A percentile compares a stretch with the other conserved stretches of the same genome.
Conservation (phyloP, 2,888 invertebrate species). For the Labia minor region DNA sequence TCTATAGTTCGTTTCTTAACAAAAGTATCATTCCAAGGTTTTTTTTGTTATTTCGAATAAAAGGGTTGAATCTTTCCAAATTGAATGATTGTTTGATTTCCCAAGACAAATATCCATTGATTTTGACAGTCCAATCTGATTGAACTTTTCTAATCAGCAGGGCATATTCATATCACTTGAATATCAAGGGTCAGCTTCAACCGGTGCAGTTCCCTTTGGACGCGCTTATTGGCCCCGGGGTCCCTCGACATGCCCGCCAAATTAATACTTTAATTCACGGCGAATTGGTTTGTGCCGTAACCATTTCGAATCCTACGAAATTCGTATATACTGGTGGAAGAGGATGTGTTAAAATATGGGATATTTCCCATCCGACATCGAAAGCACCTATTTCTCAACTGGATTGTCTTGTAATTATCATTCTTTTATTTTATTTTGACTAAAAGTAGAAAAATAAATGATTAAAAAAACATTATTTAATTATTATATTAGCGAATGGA, state of each 20-base stretch:
- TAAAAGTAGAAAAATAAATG: no score
- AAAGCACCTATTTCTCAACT: conserved; percentile 73
- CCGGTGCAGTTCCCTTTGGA: conserved; percentile 93
- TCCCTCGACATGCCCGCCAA: conserved; percentile 81
- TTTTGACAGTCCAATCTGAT: not conserved
- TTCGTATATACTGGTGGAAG: conserved; percentile 98
- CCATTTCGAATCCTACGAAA: conserved; percentile 73
- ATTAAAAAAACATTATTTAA: not conserved
- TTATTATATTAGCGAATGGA: no score
- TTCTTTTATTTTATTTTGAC: not conserved
- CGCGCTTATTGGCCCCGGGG: conserved; percentile 83
- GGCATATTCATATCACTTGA: conserved; percentile 90
- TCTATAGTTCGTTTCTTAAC: no score
- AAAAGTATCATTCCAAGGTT: no score
- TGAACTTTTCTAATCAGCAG: conserved; percentile 39
- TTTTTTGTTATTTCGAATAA: no score
- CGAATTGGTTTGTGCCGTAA: conserved; percentile 95
- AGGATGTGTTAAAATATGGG: conserved; percentile 85
- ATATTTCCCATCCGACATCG: conserved; percentile 61
- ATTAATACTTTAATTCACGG: conserved; percentile 88
- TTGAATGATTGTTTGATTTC: not conserved
- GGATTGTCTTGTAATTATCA: conserved; percentile 57
- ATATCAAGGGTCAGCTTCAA: conserved; percentile 73
- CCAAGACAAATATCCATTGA: not conserved
- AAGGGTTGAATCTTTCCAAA: not conserved